Evolutionary conservation across 2,113 vertebrate genomes (phyloP).

Genomic region (Diadophis punctatus): DNA sequence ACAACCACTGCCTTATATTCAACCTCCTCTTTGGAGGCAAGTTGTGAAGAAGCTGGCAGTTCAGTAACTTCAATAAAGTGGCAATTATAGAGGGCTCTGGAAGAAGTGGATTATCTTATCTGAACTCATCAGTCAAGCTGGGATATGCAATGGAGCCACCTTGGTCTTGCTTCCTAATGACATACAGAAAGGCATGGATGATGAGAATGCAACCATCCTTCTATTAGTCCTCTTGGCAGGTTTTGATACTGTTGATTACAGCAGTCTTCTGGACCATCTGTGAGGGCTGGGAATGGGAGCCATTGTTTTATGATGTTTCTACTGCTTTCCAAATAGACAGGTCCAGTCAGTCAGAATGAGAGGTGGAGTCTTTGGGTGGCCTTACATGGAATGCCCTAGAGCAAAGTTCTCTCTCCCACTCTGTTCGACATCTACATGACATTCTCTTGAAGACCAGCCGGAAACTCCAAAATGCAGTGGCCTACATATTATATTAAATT

Average conservation of each 20-base stretch:
- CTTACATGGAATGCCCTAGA: neutral
- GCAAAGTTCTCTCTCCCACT: neutral
- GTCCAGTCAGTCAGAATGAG: neutral
- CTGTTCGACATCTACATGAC: neutral
- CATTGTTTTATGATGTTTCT: neutral
- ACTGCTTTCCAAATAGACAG: neutral
- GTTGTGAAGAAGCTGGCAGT: neutral
- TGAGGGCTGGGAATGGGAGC: neutral
- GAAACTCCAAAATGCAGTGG: neutral
- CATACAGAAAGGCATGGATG: neutral
- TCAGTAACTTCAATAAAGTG: neutral
- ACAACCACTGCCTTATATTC: neutral
- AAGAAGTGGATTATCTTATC: neutral
- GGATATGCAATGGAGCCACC: neutral
- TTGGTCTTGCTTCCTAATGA: neutral
- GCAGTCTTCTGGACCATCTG: neutral
- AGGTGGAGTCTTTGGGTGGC: neutral
- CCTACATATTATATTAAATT: neutral
- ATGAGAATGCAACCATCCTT: neutral
- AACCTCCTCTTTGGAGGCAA: neutral
- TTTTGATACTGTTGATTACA: neutral
- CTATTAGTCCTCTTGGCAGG: neutral
- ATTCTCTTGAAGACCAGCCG: neutral
- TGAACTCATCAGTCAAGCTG: neutral
- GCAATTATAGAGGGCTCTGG: neutral